Conservation (phyloP, 37 sponge, comb jelly and placozoan genomes). For the Eunapius fragilis region DNA sequence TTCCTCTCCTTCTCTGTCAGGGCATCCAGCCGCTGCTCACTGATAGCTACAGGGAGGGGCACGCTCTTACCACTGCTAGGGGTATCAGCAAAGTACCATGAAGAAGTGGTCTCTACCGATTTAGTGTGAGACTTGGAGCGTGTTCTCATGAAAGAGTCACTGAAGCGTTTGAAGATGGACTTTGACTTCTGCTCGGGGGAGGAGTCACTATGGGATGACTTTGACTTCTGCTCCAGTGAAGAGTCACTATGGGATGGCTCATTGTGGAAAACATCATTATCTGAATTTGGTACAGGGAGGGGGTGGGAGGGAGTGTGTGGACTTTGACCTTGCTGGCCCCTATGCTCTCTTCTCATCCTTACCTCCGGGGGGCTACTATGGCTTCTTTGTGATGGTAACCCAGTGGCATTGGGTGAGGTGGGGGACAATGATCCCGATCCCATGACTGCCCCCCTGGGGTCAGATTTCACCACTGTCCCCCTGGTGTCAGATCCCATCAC, state of each 20-base stretch:
- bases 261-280: not conserved
- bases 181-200: not conserved
- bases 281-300: not conserved
- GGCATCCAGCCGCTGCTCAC: constrained; percentile 8
- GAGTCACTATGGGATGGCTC: not conserved
- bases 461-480: not conserved
- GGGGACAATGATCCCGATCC: not conserved
- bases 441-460: no score
- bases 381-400: not conserved
- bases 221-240: not conserved
- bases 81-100: not conserved
- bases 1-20: constrained; percentile 23
- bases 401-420: not conserved
- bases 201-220: not conserved
- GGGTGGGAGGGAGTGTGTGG: not conserved
- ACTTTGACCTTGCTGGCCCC: not conserved
- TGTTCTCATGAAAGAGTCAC: not conserved
- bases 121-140: not conserved
- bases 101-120: not conserved
- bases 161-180: not conserved
- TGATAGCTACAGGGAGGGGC: constrained; percentile 4
- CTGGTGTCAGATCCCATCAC: not conserved
- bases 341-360: not conserved
- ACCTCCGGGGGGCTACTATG: not conserved
- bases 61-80: not conserved